Base-by-base conservation (phyloP, 2,888 invertebrate genomes). In the Hypolimnas misippus region DNA sequence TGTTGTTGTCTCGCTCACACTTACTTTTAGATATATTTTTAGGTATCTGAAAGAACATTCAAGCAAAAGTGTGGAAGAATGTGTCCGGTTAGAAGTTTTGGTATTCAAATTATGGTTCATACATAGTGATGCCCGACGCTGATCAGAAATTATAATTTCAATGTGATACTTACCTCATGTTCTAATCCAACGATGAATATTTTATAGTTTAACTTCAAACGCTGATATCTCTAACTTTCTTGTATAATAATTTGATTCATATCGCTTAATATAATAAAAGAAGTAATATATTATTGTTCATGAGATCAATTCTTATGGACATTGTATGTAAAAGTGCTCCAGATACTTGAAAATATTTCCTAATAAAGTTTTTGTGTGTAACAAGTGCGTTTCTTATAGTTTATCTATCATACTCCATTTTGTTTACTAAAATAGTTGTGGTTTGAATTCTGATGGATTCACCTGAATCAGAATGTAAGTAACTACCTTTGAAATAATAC, bases 121-220 rank as follows among this genome's bases (percentile, higher is more conserved):
- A 82, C 83, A 86, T 87, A 86, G 74, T 78, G 71, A 80, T 77
- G 66, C 57, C 61, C 69, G 80, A 77, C 75, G 73, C 78, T 74
- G 76, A 73, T 49, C 77, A 65, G 72, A 68, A 70, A 89, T 90
- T 89, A 87, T 80, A 89, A 88, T 88, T 87, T 86, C 84, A 86
- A 87, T 80, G 71, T 66, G 81, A 68, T 81, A 79, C 82, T 81
- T 71, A 51, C 73, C 73, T 67, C 73, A 65, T 66, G 70, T 76
- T 74, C 76, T 76, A 79, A 75, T 75, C 64, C 67, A 62, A 60
- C 68, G 63, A 58, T 71, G 73, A 74, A 76, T 75, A 76, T 65
- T 57, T 68, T 65, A 52, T 68, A 63, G 55, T 49, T 19, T 60
- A 56, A 58, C 58, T 19, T 54, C 51, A 53, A 38, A 38, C 52